Evolutionary conservation across 2,797 vertebrate genomes (phyloP), one percentile per base, ranked within the genome.

Genomic region (Echiichthys vipera): DNA sequence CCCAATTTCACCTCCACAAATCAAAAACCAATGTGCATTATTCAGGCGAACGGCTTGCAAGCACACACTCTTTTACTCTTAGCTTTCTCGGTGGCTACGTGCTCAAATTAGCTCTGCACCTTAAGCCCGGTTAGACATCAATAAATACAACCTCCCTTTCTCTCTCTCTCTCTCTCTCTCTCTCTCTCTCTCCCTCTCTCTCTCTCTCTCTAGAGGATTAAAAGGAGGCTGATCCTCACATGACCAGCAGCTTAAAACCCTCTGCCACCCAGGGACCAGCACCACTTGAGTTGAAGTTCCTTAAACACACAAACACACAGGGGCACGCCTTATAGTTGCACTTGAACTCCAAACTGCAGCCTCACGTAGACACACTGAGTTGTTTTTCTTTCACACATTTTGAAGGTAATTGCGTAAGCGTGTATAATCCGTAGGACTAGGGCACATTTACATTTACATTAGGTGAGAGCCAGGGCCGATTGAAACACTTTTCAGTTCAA

Each of bases 221-320:
- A 88, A 88, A 72, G 75, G 63, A 83, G 78, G 85, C 91, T 94
- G 90, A 94, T 93, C 90, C 71, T 87, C 93, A 92, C 90, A 93
- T 93, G 94, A 95, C 91, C 85, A 47, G 63, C 72, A 65, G 83
- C 87, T 88, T 91, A 89, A 94, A 89, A 85, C 84, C 81, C 70
- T 55, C 85, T 88, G 80, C 85, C 85, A 90, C 78, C 80, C 82
- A 55, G 84, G 73, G 67, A 81, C 79, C 77, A 74, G 81, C 76
- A 77, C 81, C 71, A 50, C 34, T 61, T 59, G 5, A 69, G 36
- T n/a, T 69, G 51, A 68, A 74, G 36, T 73, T 70, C 45, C n/a
- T 59, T n/a, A n/a, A n/a, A n/a, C n/a, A n/a, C n/a, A n/a, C n/a
- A n/a, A n/a, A n/a, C n/a, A n/a, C n/a, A n/a, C n/a, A n/a, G n/a